phyloP scores from a whole-genome alignment of 2,113 vertebrate genomes.

The Phalacrocorax brasilianus region DNA sequence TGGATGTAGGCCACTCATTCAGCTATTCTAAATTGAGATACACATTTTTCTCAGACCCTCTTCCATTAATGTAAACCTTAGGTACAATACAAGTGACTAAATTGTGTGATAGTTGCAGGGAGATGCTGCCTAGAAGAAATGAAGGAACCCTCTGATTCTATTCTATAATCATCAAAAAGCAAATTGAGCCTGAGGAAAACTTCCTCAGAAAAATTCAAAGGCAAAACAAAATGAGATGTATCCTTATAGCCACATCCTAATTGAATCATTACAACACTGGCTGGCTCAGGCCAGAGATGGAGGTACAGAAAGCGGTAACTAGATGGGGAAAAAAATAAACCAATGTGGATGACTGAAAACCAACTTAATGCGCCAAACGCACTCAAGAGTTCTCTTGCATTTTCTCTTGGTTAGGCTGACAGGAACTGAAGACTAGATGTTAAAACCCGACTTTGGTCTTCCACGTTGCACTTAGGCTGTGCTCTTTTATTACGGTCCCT shows the following conservation, averaged over 20 bases:
- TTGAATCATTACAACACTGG: not conserved
- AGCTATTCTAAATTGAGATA: not conserved
- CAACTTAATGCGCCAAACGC: not conserved
- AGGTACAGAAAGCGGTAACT: not conserved
- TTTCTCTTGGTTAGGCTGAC: not conserved
- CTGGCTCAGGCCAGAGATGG: not conserved
- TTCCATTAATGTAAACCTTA: not conserved
- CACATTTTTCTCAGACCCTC: not conserved
- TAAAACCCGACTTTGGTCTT: not conserved
- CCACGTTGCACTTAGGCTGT: not conserved
- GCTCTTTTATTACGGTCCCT: not conserved
- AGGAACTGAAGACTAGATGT: not conserved
- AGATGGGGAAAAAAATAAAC: not conserved
- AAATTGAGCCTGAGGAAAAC: not conserved
- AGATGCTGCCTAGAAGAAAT: not conserved
- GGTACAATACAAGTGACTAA: not conserved
- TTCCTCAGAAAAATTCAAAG: not conserved
- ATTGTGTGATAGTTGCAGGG: not conserved
- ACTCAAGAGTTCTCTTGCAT: not conserved
- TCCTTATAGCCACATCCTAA: not conserved
- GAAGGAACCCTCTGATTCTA: not conserved
- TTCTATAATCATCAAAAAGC: not conserved
- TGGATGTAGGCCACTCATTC: not conserved
- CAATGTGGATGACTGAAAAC: conserved; percentile 2
- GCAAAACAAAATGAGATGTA: not conserved